Base-by-base conservation (phyloP, 2,113 vertebrate species). In the Cryptotis parvus region DNA sequence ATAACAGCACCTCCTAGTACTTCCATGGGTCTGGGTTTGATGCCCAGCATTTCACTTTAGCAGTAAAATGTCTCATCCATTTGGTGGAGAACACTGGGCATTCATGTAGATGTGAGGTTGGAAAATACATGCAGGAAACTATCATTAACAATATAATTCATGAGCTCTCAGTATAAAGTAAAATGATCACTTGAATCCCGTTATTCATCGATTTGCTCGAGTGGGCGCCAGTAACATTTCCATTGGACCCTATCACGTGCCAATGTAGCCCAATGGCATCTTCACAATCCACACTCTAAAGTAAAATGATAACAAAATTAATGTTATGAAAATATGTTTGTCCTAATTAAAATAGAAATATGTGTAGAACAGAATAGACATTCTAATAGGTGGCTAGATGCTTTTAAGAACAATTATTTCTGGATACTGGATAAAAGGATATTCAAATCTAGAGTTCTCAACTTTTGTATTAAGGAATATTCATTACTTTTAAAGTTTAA, bases 371-470 rank as follows among this genome's bases (percentile, higher is more conserved):
- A 75, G 55, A 78, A 82, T 73, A 18, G n/a, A n/a, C n/a, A n/a
- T n/a, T 63, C 26, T 58, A n/a, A n/a, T n/a, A 12, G 49, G 87
- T 65, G 12, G 74, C 27, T 29, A 63, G 6, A 31, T 82, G 45
- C 58, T 45, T 33, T 9, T 70, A 82, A 68, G 43, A 63, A 65
- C 70, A 20, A 83, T 16, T 89, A 39, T 63, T 90, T 86, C 29
- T 29, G 37, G 41, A 89, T 68, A 83, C 2, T 66, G 8, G 58
- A 85, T 31, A 61, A 72, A 89, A 79, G 6, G 5, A 76, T 72
- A 91, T 79, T 87, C 52, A 83, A 86, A 89, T 89, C 4, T 39
- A 31, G 58, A 35, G 31, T 63, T 75, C 89, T 82, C 4, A 58
- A 29, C 27, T 63, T 65, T 84, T 82, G 35, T 31, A 45, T 80